A percentile compares a stretch with the other conserved stretches of the same genome.
These are phyloP conservation scores for Liodrosophila aerea DNA, from an alignment of 2,888 invertebrate genomes.

Conservation along the genomic window DNA sequence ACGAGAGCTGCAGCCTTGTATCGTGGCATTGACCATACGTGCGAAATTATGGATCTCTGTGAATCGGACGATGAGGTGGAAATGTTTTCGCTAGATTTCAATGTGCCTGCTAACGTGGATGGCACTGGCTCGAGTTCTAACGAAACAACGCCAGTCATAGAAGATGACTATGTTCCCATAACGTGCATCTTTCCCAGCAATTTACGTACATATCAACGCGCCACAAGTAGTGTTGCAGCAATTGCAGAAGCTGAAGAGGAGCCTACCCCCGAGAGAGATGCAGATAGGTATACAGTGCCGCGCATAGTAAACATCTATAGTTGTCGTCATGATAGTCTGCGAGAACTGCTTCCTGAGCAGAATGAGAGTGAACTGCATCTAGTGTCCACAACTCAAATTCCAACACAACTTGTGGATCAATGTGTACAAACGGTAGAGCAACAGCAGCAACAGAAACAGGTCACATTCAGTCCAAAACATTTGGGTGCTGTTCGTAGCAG, in stretches of 20 bases:
- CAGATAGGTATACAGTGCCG: conserved; percentile 49
- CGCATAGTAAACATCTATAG: conserved; percentile 69
- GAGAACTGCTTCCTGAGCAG: too few species aligned
- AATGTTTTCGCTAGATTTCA: conserved; percentile 66
- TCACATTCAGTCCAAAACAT: conserved; percentile 56
- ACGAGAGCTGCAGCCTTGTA: conserved; percentile 58
- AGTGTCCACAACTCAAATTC: conserved; percentile 59
- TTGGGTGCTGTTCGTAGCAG: conserved; percentile 34
- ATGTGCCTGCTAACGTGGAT: conserved; percentile 65
- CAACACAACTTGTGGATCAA: conserved; percentile 60
- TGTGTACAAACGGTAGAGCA: conserved; percentile 59
- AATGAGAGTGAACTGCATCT: conserved; percentile 68
- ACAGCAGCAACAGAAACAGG: conserved; percentile 65
- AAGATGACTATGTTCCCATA: conserved; percentile 53
- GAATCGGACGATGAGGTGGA: conserved; percentile 68
- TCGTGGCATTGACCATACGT: conserved; percentile 57
- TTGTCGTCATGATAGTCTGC: conserved; percentile 66
- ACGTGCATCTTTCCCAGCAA: conserved; percentile 64
- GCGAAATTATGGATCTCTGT: conserved; percentile 59
- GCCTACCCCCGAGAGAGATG: too few species aligned
- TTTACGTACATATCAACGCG: conserved; percentile 63
- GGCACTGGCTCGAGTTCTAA: conserved; percentile 43
- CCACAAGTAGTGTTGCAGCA: conserved; percentile 37
- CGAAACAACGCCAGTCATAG: conserved; percentile 31
- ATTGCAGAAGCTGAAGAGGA: neutral